Conservation (phyloP, 2,113 vertebrate genomes). For the Desmodus rotundus region DNA sequence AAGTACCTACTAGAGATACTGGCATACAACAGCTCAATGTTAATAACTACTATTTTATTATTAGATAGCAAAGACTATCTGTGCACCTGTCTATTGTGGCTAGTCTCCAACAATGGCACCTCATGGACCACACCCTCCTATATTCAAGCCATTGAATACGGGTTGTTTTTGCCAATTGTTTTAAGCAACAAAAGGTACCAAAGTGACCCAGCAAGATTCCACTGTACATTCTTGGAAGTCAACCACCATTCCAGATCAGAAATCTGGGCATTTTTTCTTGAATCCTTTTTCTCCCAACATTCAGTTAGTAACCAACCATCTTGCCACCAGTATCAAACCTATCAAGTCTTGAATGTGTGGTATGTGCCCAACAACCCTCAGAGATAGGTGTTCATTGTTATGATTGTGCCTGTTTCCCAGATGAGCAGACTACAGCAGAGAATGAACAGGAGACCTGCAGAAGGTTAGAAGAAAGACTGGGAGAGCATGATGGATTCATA, state of each 20-base stretch:
- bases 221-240: not conserved
- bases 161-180: not conserved
- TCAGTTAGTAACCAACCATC: not conserved
- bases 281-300: not conserved
- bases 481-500: not conserved
- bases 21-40: not conserved
- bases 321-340: no score
- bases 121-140: not conserved
- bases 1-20: not conserved
- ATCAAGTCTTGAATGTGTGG: not conserved
- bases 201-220: not conserved
- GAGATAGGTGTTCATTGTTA: not conserved
- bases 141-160: not conserved
- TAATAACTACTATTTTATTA: not conserved
- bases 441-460: no score
- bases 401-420: not conserved
- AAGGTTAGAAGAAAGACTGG: not conserved
- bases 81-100: rapidly evolving
- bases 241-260: not conserved
- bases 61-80: not conserved
- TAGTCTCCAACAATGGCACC: not conserved
- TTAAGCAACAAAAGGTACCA: not conserved
- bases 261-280: not conserved
- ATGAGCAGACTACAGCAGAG: not conserved
- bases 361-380: no score